Conservation (phyloP, 2,888 invertebrate genomes). For the Rhingia campestris region DNA sequence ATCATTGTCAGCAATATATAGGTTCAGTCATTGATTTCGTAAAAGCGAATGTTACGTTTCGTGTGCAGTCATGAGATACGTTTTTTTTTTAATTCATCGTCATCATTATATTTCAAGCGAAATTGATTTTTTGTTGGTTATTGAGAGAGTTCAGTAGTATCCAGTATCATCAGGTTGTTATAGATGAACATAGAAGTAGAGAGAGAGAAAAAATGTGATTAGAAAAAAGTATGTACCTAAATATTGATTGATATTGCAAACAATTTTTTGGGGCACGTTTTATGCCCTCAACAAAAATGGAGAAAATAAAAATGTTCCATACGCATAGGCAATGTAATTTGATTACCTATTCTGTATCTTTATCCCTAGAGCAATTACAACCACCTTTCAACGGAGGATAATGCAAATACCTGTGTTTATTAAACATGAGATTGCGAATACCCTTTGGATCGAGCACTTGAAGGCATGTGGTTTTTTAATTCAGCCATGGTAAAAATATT, state of each 20-base stretch:
- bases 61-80: constrained; percentile 31
- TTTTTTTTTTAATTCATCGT: constrained; percentile 31
- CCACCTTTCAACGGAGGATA: constrained; percentile 40
- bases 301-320: constrained; percentile 18
- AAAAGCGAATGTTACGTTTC: constrained; percentile 6
- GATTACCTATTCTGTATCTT: constrained; percentile 24
- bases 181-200: constrained; percentile 55
- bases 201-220: constrained; percentile 43
- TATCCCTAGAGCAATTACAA: constrained; percentile 27
- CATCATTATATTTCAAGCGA: neutral
- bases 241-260: constrained; percentile 14
- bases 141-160: neutral
- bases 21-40: constrained; percentile 31
- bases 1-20: constrained; percentile 47
- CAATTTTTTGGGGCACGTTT: constrained; percentile 45
- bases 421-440: constrained; percentile 49
- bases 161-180: constrained; percentile 38
- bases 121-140: constrained; percentile 37
- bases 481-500: constrained; percentile 1
- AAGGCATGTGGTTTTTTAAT: constrained; percentile 5
- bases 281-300: neutral
- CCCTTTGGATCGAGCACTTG: neutral
- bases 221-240: constrained; percentile 45
- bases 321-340: constrained; percentile 48
- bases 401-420: constrained; percentile 70